Percentiles rank a stretch among this genome's conserved stretches.
Evolutionary conservation across 2,888 invertebrate genomes (phyloP).

Genomic region (Noctua pronuba): DNA sequence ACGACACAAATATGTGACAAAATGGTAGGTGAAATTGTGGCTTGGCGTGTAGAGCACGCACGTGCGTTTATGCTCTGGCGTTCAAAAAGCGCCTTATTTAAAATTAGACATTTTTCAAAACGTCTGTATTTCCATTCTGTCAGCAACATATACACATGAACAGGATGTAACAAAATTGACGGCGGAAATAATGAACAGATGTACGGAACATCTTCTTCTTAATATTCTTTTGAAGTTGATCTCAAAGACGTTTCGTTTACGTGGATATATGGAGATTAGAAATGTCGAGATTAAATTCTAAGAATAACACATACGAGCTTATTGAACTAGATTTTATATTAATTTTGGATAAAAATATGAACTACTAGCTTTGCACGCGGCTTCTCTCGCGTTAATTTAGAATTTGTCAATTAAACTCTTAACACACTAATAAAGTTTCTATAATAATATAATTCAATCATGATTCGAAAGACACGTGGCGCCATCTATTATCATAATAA

Average conservation of each 20-base stretch:
- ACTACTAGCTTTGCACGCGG: too few species aligned
- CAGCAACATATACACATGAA: conserved; percentile 27
- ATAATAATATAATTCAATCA: too few species aligned
- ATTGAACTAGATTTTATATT: conserved; percentile 2
- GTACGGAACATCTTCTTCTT: conserved; percentile 29
- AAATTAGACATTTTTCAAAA: background rate
- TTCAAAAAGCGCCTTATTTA: too few species aligned
- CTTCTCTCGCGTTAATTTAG: too few species aligned
- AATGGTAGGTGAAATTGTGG: too few species aligned
- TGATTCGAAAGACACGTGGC: too few species aligned
- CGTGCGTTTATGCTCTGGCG: too few species aligned
- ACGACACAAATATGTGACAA: too few species aligned
- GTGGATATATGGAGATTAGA: background rate
- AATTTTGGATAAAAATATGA: background rate
- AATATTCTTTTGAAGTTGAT: conserved; percentile 53
- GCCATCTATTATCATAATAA: too few species aligned
- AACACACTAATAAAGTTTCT: too few species aligned
- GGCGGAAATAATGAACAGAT: conserved; percentile 55
- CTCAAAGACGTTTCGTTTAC: conserved; percentile 41
- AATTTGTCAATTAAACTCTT: too few species aligned
- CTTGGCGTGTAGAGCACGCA: too few species aligned
- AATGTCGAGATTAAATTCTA: conserved; percentile 43
- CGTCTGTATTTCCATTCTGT: background rate
- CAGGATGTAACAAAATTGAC: conserved; percentile 51
- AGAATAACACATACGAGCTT: conserved; percentile 2